phyloP scores from a whole-genome alignment of 2,888 invertebrate species.

The Epicampocera succincta region DNA sequence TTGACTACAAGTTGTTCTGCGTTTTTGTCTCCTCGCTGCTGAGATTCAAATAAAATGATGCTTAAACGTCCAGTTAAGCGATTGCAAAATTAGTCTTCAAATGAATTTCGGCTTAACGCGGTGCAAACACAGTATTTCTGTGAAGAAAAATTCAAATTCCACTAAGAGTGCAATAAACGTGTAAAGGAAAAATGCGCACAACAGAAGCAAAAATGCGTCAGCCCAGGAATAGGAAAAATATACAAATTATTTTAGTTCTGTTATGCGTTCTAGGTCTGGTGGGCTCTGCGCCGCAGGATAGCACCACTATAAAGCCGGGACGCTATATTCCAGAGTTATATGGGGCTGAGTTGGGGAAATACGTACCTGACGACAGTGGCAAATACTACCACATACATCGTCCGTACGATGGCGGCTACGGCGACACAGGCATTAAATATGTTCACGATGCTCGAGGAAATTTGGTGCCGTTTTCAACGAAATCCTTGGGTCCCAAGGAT shows the following conservation, averaged over 20 bases:
- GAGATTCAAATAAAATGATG: constrained; percentile 35
- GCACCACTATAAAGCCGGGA: constrained; percentile 69
- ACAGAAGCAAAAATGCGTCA: constrained; percentile 31
- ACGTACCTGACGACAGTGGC: constrained; percentile 83
- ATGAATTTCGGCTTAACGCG: constrained; percentile 44
- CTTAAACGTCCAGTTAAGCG: constrained; percentile 33
- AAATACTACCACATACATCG: constrained; percentile 82
- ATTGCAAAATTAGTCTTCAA: constrained; percentile 63
- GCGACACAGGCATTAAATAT: constrained; percentile 82
- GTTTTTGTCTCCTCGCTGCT: constrained; percentile 9
- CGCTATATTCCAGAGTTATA: constrained; percentile 75
- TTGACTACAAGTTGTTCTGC: constrained; percentile 45
- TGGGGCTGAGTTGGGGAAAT: constrained; percentile 82
- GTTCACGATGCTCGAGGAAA: constrained; percentile 71
- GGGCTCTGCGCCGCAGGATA: constrained; percentile 27
- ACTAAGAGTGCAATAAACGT: constrained; percentile 5
- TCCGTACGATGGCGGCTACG: constrained; percentile 83
- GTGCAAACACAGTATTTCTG: constrained; percentile 38
- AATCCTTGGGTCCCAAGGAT: constrained; percentile 74
- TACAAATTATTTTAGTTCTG: constrained; percentile 1
- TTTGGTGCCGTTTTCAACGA: constrained; percentile 65
- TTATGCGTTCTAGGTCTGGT: neutral
- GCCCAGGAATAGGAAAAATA: neutral
- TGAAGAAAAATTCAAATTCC: constrained; percentile 14
- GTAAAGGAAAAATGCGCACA: constrained; percentile 7